Base-by-base conservation (phyloP, 2,888 invertebrate genomes). In the Acrocyrtus sp. region DNA sequence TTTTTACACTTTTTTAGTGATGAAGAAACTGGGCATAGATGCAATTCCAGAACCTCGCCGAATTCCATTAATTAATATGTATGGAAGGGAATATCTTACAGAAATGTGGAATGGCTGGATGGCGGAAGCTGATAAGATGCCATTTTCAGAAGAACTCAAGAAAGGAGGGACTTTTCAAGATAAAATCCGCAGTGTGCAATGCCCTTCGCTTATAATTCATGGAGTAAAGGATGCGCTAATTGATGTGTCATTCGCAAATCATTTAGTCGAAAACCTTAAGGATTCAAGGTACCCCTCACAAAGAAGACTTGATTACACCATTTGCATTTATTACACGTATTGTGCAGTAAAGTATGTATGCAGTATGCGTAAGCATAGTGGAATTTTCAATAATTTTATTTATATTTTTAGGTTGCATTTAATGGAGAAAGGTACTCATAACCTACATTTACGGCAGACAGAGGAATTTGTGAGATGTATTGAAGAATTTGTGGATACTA, bases 341-440 rank as follows among this genome's bases (percentile, higher is more conserved):
- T n/a, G n/a, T n/a, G n/a, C n/a, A n/a, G n/a, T n/a, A n/a, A n/a
- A n/a, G n/a, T n/a, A n/a, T n/a, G n/a, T n/a, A n/a, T n/a, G n/a
- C n/a, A n/a, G n/a, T n/a, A n/a, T n/a, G n/a, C n/a, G n/a, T n/a
- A 27, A 21, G 5, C 41, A 27, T 39, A 48, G 22, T 29, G 21
- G 5, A 39, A n/a, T 48, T 39, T 39, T 12, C 10, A 45, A 17
- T 50, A 63, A 47, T 3, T n/a, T 56, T 39, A 22, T 60, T 21
- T 27, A 2, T 73, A 76, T 78, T 88, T 89, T 72, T 85, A 93
- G 93, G 77, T 85, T 92, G 73, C 86, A 90, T 80, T 85, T 90
- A 34, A 92, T 93, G 81, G 90, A 92, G 1, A 90, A 94, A 8
- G 95, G 94, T 6, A 93, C 92, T 81, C 95, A 96, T 84, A 94